Evolutionary conservation across 2,888 invertebrate genomes (phyloP).

Genomic region (Rambutsinella grinnellia): DNA sequence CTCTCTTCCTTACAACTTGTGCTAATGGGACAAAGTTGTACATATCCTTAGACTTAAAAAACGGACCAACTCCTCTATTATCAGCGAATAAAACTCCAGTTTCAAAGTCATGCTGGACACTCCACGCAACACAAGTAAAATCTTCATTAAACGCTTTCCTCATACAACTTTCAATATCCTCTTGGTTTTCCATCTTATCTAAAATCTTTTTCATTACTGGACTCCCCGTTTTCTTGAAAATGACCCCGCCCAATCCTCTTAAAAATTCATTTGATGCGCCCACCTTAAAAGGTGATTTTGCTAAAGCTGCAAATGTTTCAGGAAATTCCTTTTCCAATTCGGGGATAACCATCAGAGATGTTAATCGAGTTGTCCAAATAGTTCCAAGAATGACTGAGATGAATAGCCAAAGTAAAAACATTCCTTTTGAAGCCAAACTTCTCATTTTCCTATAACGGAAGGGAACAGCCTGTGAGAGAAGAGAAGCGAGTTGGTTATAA

Average conservation of each 20-base stretch:
- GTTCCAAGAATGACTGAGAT: conserved; percentile 20
- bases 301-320: conserved; percentile 14
- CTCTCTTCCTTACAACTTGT: conserved; percentile 30
- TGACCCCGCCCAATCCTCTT: conserved; percentile 20
- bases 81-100: conserved; percentile 21
- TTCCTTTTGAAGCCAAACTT: background rate
- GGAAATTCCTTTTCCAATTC: conserved; percentile 25
- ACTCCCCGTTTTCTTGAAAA: conserved; percentile 5
- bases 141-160: background rate
- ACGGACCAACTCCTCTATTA: conserved; percentile 21
- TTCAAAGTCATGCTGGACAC: conserved; percentile 13
- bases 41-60: conserved; percentile 23
- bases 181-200: conserved; percentile 8
- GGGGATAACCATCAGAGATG: conserved; percentile 29
- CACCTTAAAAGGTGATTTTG: background rate
- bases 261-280: conserved; percentile 15
- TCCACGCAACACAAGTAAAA: conserved; percentile 25
- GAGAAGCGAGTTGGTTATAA: background rate
- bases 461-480: background rate
- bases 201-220: conserved; percentile 23
- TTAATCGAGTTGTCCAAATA: conserved; percentile 25
- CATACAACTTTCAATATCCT: conserved; percentile 18
- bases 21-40: conserved; percentile 31
- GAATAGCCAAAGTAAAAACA: conserved; percentile 9
- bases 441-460: background rate